Conservation (phyloP, 1,140 invertebrate genomes). For the Rhysida immarginata region DNA sequence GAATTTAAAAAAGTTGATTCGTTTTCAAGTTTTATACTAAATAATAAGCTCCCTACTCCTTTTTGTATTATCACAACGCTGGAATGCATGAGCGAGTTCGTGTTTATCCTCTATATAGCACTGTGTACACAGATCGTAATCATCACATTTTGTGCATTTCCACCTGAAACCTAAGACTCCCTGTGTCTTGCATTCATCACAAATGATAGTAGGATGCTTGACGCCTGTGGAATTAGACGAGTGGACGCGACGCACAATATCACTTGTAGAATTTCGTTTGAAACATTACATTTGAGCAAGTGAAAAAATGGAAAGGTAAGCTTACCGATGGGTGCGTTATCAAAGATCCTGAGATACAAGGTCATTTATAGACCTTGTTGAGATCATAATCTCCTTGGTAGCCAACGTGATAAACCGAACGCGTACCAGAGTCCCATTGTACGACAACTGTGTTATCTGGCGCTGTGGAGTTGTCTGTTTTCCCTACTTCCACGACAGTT, state of each 20-base stretch:
- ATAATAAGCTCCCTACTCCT: too few relatives aligned
- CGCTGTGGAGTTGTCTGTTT: constrained; percentile 44
- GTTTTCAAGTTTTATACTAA: too few relatives aligned
- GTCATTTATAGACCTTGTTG: too few relatives aligned
- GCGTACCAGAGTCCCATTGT: constrained; percentile 72
- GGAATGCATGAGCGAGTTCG: constrained; percentile 59
- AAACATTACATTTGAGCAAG: not conserved
- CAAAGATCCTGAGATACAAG: constrained; percentile 63
- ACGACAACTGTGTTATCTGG: constrained; percentile 80
- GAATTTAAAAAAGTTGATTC: too few relatives aligned
- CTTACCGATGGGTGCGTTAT: constrained; percentile 66
- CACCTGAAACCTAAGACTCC: constrained; percentile 70
- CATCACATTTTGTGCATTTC: constrained; percentile 62
- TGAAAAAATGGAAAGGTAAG: too few relatives aligned
- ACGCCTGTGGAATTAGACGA: constrained; percentile 46
- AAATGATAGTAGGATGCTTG: constrained; percentile 65
- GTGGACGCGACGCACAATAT: too few relatives aligned
- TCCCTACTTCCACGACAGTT: constrained; percentile 75
- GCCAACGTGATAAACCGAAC: constrained; percentile 75
- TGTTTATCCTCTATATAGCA: constrained; percentile 78
- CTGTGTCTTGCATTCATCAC: constrained; percentile 47
- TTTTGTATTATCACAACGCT: constrained; percentile 63
- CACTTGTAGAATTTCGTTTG: too few relatives aligned
- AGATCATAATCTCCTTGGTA: constrained; percentile 71
- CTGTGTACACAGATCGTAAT: constrained; percentile 69